Base-by-base conservation (phyloP, 2,888 invertebrate genomes). In the Netelia fuscicornis region DNA sequence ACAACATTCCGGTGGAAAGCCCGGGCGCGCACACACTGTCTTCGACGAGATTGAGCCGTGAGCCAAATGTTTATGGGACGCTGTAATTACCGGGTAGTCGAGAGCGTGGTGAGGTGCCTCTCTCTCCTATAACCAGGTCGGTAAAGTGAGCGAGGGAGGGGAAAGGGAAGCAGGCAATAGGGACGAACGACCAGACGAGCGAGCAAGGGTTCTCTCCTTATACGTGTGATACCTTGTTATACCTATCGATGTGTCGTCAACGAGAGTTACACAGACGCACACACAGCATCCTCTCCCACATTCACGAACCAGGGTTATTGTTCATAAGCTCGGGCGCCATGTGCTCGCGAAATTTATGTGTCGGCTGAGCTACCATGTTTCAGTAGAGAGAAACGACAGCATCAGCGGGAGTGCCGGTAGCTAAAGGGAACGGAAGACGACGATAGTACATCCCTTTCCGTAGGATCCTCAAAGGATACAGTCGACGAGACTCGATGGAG, bases 321-420 rank as follows among this genome's bases (percentile, higher is more conserved):
- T 92, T 92, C 91, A 91, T 92, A 92, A 92, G 91, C 90, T 88
- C 84, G 81, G 88, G 90, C 89, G 89, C 92, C 92, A 92, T 92
- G 90, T 92, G 92, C 87, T 90, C 86, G 85, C 87, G 86, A 89
- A 92, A 92, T 92, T 92, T 92, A 92, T 92, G 92, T 90, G 89
- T 89, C 88, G 88, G 87, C 89, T 89, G 88, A 91, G 89, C 89
- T 88, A 89, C 87, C 86, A 86, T 81, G 72, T 83, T 85, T 85
- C 67, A 54, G 75, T 54, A 68, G 60, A 58, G 60, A 58, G 56
- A 11, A 42, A 11, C 52, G 56, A 42, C 42, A 81, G 13, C 65
- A 72, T 58, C 56, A n/a, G 67, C 56, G 52, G 64, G 52, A 52
- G 52, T 64, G 30, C 2, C 48, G 23, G 58, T 42, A n/a, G 30